Percentiles rank a stretch among this genome's conserved stretches.
These are phyloP conservation scores for Procambarus clarkii DNA, from an alignment of 1,140 invertebrate genomes.

Conservation along the genomic window DNA sequence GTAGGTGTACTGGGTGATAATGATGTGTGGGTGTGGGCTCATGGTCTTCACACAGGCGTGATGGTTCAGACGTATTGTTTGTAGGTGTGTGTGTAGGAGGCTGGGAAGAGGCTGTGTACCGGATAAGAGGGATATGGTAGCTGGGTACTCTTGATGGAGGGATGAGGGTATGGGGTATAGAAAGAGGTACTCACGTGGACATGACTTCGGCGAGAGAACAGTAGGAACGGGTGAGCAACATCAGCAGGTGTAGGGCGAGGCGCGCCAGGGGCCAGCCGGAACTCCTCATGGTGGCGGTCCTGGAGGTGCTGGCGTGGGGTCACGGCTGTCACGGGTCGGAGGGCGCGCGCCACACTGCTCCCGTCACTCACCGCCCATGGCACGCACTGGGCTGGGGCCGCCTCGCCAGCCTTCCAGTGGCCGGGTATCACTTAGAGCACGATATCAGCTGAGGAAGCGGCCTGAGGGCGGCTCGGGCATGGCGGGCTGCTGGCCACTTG, in stretches of 20 bases:
- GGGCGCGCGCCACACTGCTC: slow-evolving; percentile 52
- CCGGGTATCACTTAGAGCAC: slow-evolving; percentile 55
- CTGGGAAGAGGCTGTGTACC: neutral
- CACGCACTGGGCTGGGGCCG: slow-evolving; percentile 48
- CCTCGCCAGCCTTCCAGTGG: slow-evolving; percentile 59
- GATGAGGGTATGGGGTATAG: neutral
- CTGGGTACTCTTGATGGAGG: neutral
- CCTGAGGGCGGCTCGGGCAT: slow-evolving; percentile 56
- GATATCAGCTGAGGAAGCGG: slow-evolving; percentile 53
- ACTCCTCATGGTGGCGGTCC: slow-evolving; percentile 57
- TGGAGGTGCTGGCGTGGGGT: slow-evolving; percentile 14
- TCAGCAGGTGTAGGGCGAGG: slow-evolving; percentile 62
- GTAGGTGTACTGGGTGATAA: no score
- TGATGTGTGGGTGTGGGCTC: neutral
- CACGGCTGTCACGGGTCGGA: slow-evolving; percentile 43
- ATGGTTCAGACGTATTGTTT: neutral
- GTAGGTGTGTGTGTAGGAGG: slow-evolving; percentile 18
- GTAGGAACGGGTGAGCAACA: slow-evolving; percentile 61
- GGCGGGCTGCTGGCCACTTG: slow-evolving; percentile 57
- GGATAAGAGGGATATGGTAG: neutral
- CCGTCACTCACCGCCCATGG: slow-evolving; percentile 62
- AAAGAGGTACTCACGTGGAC: slow-evolving; percentile 54
- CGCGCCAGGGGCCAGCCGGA: slow-evolving; percentile 65
- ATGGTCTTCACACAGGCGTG: neutral
- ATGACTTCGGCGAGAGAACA: slow-evolving; percentile 46